Percentiles rank a stretch among this genome's conserved stretches.
These are phyloP conservation scores for Cosmia trapezina DNA, from an alignment of 2,888 invertebrate genomes.

Conservation along the genomic window DNA sequence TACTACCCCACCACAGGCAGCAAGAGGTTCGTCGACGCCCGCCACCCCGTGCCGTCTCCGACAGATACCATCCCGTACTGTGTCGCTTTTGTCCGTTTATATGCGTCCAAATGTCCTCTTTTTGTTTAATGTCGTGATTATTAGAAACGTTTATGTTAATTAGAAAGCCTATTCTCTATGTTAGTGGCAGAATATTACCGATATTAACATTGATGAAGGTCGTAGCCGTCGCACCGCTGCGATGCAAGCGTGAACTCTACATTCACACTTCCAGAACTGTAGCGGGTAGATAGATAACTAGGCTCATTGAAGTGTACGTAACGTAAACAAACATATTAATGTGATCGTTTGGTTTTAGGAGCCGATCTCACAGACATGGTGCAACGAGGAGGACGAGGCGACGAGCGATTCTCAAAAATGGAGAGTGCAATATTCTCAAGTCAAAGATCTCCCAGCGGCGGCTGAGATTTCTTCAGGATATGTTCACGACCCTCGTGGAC, in stretches of 20 bases:
- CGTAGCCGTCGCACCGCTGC: conserved; percentile 66
- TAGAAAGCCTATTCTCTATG: conserved; percentile 75
- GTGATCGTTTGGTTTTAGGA: conserved; percentile 89
- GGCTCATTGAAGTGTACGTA: conserved; percentile 73
- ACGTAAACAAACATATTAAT: conserved; percentile 68
- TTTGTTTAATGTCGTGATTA: conserved; percentile 68
- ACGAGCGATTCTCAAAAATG: conserved; percentile 98
- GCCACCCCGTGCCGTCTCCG: conserved; percentile 83
- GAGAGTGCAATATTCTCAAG: conserved; percentile 98
- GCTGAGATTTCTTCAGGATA: conserved; percentile 94
- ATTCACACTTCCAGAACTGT: conserved; percentile 78
- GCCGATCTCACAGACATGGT: conserved; percentile 92
- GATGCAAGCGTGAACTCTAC: conserved; percentile 82
- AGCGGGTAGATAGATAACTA: conserved; percentile 72
- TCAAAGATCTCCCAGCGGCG: conserved; percentile 95
- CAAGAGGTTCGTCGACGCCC: conserved; percentile 88
- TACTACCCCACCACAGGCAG: conserved; percentile 87
- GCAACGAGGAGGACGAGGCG: conserved; percentile 93
- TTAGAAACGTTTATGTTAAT: conserved; percentile 73
- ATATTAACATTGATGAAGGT: conserved; percentile 87
- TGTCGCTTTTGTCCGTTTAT: conserved; percentile 83
- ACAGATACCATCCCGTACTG: conserved; percentile 82
- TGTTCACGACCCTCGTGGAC: conserved; percentile 97
- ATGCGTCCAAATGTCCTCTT: conserved; percentile 66
- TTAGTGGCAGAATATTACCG: conserved; percentile 77